Evolutionary conservation across 2,888 invertebrate genomes (phyloP), one percentile per base, ranked within the genome.

Genomic region (Hartigia nigra): DNA sequence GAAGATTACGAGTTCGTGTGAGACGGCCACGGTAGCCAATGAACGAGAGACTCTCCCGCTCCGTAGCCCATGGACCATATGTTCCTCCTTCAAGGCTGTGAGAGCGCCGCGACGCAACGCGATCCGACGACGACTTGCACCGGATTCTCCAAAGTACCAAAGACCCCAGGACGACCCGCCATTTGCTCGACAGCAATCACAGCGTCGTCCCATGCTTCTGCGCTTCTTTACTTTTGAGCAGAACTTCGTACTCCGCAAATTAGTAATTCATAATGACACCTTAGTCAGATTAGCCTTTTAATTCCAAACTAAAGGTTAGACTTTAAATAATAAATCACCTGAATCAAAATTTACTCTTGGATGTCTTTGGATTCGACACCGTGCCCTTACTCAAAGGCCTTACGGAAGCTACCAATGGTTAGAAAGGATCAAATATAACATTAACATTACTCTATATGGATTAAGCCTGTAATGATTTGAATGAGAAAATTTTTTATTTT

Each of bases 1-100:
- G 86, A 79, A 90, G 90, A 90, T 90, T 90, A 90, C 87, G 87
- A 87, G 87, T 87, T 85, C 86, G 82, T 84, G 88, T 85, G 79
- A 78, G 84, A 83, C 85, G 85, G 84, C 23, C 55, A 23, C 9
- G 23, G 9, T 55, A 55, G 55, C 86, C 87, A 87, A 87, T 87
- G 86, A 87, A 83, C 86, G 86, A 83, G 85, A 84, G 85, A 83
- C 84, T 85, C 81, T 76, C 79, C 82, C 37, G 74, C 70, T 75
- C 37, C 39, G 31, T 31, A 11, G 78, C 79, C 31, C 90, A 84
- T 88, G 89, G 87, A 90, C 90, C 90, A 90, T 89, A 90, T 90
- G 90, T 87, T 90, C 83, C 78, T n/a, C 69, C 77, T 84, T 55
- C 88, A 88, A 88, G 88, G 88, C 87, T 90, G 87, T 88, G 86